These are phyloP conservation scores for Trematomus bernacchii DNA, from an alignment of 2,797 vertebrate genomes.

Conservation along the genomic window DNA sequence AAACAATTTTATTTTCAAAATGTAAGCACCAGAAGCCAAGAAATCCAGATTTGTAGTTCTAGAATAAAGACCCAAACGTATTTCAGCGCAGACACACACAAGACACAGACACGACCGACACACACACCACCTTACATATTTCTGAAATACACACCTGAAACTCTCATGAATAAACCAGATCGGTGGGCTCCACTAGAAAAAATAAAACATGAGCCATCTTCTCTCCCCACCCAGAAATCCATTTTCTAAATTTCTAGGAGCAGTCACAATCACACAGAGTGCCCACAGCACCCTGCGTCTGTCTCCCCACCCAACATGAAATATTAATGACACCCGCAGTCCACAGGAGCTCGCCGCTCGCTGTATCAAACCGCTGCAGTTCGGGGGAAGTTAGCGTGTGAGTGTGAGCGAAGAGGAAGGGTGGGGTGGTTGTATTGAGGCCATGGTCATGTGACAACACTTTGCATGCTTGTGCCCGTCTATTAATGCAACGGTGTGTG, in stretches of 20 bases:
- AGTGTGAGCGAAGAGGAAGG: background rate
- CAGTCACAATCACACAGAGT: constrained; percentile 46
- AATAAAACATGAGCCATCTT: background rate
- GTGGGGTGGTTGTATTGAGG: background rate
- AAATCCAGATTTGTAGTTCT: background rate
- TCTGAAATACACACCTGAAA: background rate
- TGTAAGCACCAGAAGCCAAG: background rate
- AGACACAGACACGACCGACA: too few species aligned
- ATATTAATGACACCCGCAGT: constrained; percentile 59
- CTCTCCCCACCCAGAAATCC: constrained; percentile 12
- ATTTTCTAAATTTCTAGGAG: constrained; percentile 46
- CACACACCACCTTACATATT: too few species aligned
- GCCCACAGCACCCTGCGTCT: constrained; percentile 20
- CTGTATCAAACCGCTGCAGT: constrained; percentile 20
- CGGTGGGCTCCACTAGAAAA: background rate
- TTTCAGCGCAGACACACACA: too few species aligned
- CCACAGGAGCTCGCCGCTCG: constrained; percentile 1
- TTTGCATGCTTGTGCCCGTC: background rate
- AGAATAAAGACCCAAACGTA: background rate
- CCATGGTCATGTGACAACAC: background rate
- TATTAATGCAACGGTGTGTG: background rate
- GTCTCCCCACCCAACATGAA: constrained; percentile 49
- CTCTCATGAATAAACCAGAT: constrained; percentile 60
- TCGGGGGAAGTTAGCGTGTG: background rate
- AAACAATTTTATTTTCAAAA: background rate